Evolutionary conservation across 2,888 invertebrate species (phyloP), one percentile per base, ranked within the genome.

Genomic region (Ametastegia equiseti): DNA sequence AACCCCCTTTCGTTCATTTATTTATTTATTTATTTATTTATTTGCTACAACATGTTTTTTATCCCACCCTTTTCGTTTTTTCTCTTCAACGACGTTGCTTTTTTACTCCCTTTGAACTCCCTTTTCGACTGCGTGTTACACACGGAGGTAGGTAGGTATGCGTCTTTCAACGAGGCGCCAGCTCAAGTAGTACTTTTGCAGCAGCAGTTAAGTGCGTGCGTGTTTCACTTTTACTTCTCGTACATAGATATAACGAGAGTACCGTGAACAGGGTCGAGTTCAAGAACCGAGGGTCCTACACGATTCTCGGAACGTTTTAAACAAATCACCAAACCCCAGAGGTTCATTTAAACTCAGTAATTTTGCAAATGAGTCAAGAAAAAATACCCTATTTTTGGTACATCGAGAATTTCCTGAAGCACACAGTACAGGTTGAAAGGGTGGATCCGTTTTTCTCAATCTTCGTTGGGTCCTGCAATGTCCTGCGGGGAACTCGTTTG

Each of bases 81-180:
- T 4, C 13, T 57, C 23, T 60, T 60, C 30, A 60, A 60, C 60
- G 15, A 30, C 60, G n/a, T n/a, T n/a, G n/a, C n/a, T n/a, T 27
- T 60, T 30, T 60, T 30, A 30, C 60, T 60, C 60, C 15, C 42
- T 42, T 60, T 60, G 30, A 30, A 60, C 30, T 60, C 60, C 11
- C 54, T 54, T 11, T 19, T 2, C 60, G 11, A 30, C 60, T 30
- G 30, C 30, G 30, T 30, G 30, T 30, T 36, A 27, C 57, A 27
- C 27, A 27, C 27, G 15, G 36, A 27, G 27, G 71, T 39, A 11
- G 1, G 45, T 42, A 71, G 42, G 27, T 27, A 45, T 45, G 45
- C 45, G 45, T 45, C 69, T 71, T 71, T 42, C 45, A 71, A 47
- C 69, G 69, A 47, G 69, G 69, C 45, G 69, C 69, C 69, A 45